Conservation (phyloP, 2,797 vertebrate genomes). For the Pteronotus mesoamericanus region DNA sequence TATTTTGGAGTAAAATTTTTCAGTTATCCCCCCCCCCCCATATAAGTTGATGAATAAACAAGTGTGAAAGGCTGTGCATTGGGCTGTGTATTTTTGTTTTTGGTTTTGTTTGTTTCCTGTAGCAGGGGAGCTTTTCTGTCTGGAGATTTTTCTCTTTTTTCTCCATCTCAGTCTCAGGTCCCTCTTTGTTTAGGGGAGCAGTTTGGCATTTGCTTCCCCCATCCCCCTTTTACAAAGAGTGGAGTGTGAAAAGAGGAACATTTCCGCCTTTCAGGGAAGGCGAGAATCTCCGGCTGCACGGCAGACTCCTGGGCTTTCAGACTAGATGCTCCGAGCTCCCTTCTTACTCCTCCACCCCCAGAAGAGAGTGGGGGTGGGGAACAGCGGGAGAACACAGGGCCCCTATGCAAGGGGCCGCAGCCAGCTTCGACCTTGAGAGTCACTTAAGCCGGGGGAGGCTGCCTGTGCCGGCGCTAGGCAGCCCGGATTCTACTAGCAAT, state of each 20-base stretch:
- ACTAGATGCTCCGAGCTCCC: neutral
- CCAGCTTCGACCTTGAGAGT: neutral
- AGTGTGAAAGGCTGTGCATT: neutral
- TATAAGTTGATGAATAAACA: neutral
- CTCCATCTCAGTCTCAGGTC: neutral
- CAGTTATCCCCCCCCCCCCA: neutral
- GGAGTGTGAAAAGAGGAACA: neutral
- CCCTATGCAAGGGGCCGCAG: neutral
- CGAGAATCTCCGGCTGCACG: neutral
- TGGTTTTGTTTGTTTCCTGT: neutral
- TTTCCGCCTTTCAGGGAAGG: neutral
- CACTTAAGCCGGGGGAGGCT: neutral
- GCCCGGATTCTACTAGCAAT: neutral
- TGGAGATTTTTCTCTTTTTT: neutral
- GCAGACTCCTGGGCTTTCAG: neutral
- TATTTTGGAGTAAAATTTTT: conserved; percentile 4
- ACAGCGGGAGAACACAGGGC: neutral
- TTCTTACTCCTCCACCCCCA: neutral
- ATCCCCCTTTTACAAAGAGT: neutral
- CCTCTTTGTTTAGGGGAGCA: neutral
- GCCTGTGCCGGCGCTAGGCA: neutral
- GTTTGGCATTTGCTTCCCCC: neutral
- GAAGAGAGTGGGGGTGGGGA: neutral
- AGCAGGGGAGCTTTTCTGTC: neutral
- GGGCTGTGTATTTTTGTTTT: neutral